Evolutionary conservation across 2,113 vertebrate species (phyloP), one percentile per base, ranked within the genome.

Genomic region (Oceanodroma tethys): DNA sequence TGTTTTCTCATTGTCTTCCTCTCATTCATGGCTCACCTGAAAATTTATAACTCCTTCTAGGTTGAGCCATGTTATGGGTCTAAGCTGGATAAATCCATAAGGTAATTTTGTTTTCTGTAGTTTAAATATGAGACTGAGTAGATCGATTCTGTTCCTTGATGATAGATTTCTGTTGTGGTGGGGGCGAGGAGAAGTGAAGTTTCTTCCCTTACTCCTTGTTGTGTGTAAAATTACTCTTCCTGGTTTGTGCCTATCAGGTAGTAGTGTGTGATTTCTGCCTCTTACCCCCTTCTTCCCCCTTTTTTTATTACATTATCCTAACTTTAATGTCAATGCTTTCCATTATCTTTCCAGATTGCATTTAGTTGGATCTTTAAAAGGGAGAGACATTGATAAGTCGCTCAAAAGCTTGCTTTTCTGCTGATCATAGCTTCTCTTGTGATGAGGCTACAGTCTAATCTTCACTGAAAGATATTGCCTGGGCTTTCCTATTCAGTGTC

Each of bases 261-360:
- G 14, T 56, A 71, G 22, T 15, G 6, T 25, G 47, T 32, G 16
- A 40, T 43, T 90, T 87, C 50, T 52, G 10, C 4, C 16, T 52
- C 23, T 52, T 43, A 20, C 15, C 17, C 21, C 5, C 9, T 5
- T 1, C 25, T 12, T 3, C 8, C 14, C 5, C 9, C 2, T 30
- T 76, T 58, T 81, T 53, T 15, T 21, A 58, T 74, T 42, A 38
- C 17, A 16, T 78, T 67, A 48, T 68, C 36, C 17, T 16, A 86
- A 9, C 18, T 84, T 84, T 50, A 74, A 13, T n/a, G 36, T 48
- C 16, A 52, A 0, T 59, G 10, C 4, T 89, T 19, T 74, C 11
- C 2, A 1, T 94, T 91, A 65, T 40, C 47, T 85, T 85, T 79
- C 16, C 26, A 75, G 68, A 67, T 52, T 2, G 2, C 26, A 14